Evolutionary conservation across 2,113 vertebrate genomes (phyloP).

Genomic region (Copsychus sechellarum): DNA sequence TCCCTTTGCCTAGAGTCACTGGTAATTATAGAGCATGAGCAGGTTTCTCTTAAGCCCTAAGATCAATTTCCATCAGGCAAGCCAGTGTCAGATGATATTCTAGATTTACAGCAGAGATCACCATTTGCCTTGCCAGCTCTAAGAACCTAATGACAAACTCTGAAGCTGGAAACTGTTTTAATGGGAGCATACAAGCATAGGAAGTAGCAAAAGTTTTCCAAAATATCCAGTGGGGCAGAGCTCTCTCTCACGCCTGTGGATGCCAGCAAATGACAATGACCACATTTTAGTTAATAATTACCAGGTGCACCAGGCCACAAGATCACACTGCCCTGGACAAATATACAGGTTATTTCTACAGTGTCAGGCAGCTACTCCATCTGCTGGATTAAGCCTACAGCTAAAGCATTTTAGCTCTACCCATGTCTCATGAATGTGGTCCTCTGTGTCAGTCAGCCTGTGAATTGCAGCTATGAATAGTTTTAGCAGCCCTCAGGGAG

Average conservation of each 20-base stretch:
- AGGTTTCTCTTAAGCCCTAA: not conserved
- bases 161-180: not conserved
- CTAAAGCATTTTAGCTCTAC: not conserved
- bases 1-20: not conserved
- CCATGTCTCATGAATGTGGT: accelerated
- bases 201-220: not conserved
- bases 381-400: conserved; percentile 22
- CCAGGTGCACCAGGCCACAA: not conserved
- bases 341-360: not conserved
- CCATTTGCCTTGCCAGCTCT: not conserved
- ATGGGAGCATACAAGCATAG: not conserved
- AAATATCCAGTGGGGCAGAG: not conserved
- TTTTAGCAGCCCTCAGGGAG: not conserved
- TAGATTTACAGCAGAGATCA: not conserved
- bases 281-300: not conserved
- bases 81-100: not conserved
- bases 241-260: not conserved
- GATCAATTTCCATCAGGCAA: not conserved
- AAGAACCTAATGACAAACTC: not conserved
- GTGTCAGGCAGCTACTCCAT: conserved; percentile 36
- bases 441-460: not conserved
- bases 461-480: not conserved
- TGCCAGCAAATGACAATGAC: not conserved
- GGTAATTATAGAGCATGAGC: not conserved
- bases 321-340: not conserved